Conservation (phyloP, 2,888 invertebrate genomes). For the Acanthosepion esculentum region DNA sequence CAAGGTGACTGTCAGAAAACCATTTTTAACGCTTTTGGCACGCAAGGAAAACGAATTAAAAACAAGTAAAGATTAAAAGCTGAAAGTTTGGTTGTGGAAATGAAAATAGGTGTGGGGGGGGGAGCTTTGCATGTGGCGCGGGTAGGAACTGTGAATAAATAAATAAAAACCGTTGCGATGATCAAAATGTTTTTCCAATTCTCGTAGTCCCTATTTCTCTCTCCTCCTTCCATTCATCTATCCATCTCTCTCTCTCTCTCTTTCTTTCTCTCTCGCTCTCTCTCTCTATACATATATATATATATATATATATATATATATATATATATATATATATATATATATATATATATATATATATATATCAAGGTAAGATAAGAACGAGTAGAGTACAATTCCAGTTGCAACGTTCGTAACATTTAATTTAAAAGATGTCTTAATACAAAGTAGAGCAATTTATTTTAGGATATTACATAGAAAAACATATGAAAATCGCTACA, state of each 20-base stretch:
- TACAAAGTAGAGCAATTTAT: no score
- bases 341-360: no score
- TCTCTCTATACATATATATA: not conserved
- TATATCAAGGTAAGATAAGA: no score
- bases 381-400: no score
- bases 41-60: not conserved
- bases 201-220: not conserved
- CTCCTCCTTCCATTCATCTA: not conserved
- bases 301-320: not conserved
- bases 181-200: no score
- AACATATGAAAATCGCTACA: no score
- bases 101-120: not conserved
- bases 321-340: no score
- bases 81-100: not conserved
- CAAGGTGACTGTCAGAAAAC: constrained; percentile 1
- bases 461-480: no score
- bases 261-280: not conserved
- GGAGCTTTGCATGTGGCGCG: not conserved
- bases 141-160: no score
- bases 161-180: no score
- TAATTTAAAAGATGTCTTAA: no score
- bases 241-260: not conserved
- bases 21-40: not conserved
- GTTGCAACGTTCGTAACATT: no score
- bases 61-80: not conserved